Evolutionary conservation across 2,888 invertebrate genomes (phyloP), one percentile per base, ranked within the genome.

Genomic region (Polyommatus iphigenia): DNA sequence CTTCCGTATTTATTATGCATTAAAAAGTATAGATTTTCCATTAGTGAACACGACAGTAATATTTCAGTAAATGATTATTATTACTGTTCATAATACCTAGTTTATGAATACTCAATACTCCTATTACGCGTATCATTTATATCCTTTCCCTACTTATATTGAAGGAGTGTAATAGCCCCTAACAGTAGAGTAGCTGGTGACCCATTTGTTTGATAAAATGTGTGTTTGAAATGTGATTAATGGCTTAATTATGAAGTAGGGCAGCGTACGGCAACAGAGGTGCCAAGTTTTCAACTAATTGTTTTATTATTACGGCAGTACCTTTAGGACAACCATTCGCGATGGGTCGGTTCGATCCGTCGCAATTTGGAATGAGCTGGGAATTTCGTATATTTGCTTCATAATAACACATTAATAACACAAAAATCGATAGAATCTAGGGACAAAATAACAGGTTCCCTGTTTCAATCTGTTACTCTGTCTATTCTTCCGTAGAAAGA

Each of bases 151-250:
- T 59, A 59, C 20, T 20, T 20, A 20, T 20, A 20, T 59, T 59
- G 59, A 59, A 59, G 20, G 4, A 4, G 59, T 59, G 59, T 59
- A 59, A 59, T 59, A 29, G 18, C 67, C 67, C 24, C 3, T 15
- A 15, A 15, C 54, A 75, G 54, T 18, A 50, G 41, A 46, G 72
- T 24, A 32, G 24, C 54, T 13, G 73, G 20, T 75, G 75, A 75
- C 75, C 75, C 29, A 54, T 50, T 75, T 75, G 75, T 75, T 75
- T 46, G 54, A 50, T 50, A 73, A 73, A 75, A 54, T 50, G 75
- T 75, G 50, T 50, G 29, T 75, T 50, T 75, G 75, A 75, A 75
- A 54, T 46, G 3, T 75, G 54, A 75, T 75, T 75, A 75, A 75
- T 75, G 29, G 54, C 50, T 75, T 54, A 75, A 75, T 75, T 54